Percentiles rank a stretch among this genome's conserved stretches.
Conservation (phyloP, 2,888 invertebrate species). For the Pediacus dermestoides region DNA sequence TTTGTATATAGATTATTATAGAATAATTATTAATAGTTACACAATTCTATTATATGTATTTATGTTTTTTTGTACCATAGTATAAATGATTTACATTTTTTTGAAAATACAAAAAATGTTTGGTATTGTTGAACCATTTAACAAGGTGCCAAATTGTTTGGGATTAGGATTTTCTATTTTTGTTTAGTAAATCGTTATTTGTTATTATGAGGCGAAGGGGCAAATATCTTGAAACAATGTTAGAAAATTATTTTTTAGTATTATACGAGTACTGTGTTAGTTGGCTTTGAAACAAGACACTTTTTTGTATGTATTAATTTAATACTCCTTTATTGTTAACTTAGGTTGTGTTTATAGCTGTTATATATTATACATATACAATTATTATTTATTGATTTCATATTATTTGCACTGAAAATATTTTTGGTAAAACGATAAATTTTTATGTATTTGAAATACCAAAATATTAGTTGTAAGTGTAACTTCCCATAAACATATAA, state of each 20-base stretch:
- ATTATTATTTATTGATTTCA: slow-evolving; percentile 8
- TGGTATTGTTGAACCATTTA: slow-evolving; percentile 8
- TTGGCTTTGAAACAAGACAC: slow-evolving; percentile 12
- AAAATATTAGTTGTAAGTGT: slow-evolving; percentile 21
- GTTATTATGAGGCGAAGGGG: slow-evolving; percentile 9
- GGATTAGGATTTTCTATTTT: slow-evolving; percentile 11
- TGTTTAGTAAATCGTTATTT: slow-evolving; percentile 10
- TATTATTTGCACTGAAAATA: slow-evolving; percentile 9
- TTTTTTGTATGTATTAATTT: slow-evolving; percentile 10
- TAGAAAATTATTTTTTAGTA: slow-evolving; percentile 6
- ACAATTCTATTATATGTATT: too few relatives aligned
- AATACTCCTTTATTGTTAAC: slow-evolving; percentile 14
- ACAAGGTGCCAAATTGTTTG: slow-evolving; percentile 16
- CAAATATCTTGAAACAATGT: slow-evolving; percentile 9
- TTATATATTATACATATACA: slow-evolving; percentile 13
- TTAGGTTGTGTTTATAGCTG: slow-evolving; percentile 16
- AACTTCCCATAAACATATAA: slow-evolving; percentile 12
- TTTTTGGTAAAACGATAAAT: neutral
- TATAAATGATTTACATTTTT: slow-evolving; percentile 20
- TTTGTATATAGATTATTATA: slow-evolving; percentile 5
- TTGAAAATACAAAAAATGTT: slow-evolving; percentile 10
- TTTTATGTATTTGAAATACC: slow-evolving; percentile 17
- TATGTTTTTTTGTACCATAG: slow-evolving; percentile 15
- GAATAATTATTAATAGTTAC: too few relatives aligned
- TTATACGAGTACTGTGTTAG: slow-evolving; percentile 8